Evolutionary conservation across 2,888 invertebrate genomes (phyloP), one percentile per base, ranked within the genome.

Genomic region (Limenitis arthemis): DNA sequence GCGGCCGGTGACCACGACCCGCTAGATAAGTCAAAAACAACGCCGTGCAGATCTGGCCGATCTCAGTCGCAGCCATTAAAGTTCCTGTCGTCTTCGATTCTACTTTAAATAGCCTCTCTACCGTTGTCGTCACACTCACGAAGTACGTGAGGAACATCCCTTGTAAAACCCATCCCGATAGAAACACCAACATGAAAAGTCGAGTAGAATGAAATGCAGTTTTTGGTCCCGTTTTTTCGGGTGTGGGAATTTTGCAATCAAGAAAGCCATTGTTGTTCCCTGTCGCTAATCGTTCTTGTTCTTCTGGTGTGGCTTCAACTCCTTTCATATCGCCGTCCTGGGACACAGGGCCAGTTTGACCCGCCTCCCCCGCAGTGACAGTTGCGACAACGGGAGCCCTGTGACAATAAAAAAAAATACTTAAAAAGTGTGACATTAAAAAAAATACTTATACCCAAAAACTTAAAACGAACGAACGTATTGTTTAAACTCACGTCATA

Each of bases 131-230:
- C 61, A 95, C 95, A 73, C 95, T 95, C 53, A 96, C 96, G 76
- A 97, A 96, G 79, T 97, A 97, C 39, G 97, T 96, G 79, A 94
- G 94, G 79, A 94, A 96, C 94, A 96, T 96, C 56, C 97, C 97
- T 80, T 92, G 92, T 53, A 92, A 83, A 56, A 95, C 94, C 92
- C 95, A 95, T 48, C 95, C 94, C 65, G 94, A 89, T 68, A 95
- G 91, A 77, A 96, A 97, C 44, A 94, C 93, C 69, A 94, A 90
- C 86, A 97, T 90, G 81, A 97, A 97, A 56, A 93, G 91, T 71
- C 95, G 93, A 62, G 96, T 96, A 54, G 95, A 95, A 54, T 95
- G 94, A 69, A 96, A 93, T 44, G 88, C 88, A 50, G 83, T 73
- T 65, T 94, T 93, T 53, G 92, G 84, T 42, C 80, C 83, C 0